Base-by-base conservation (phyloP, 2,797 vertebrate species). In the Betta splendens region DNA sequence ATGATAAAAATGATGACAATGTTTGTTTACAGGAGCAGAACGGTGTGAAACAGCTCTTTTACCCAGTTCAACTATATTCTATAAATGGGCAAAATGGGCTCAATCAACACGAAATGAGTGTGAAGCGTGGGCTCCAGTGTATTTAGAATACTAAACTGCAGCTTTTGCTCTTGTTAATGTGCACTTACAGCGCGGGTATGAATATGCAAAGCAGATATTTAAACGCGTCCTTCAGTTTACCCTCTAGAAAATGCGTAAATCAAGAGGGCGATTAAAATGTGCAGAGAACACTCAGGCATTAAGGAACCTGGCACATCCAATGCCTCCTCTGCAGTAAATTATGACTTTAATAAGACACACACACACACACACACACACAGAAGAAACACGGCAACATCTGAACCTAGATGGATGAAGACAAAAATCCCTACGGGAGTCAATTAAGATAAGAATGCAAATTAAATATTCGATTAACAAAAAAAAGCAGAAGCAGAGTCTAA, bases 351-450 rank as follows among this genome's bases (percentile, higher is more conserved):
- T 63, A 46, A 58, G 5, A 44, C 23, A 39, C 46, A 55, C 15
- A 10, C 23, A 25, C 51, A n/a, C 57, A 32, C 32, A 29, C 44
- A 38, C 48, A n/a, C 22, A 63, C 53, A 50, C 46, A 51, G 43
- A 22, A 46, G 44, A 65, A 56, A 11, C 28, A 68, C 21, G 53
- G 45, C 18, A 72, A 64, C n/a, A 65, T 50, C 40, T 10, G 7
- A 52, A 56, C 23, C 42, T 18, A 16, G 29, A 35, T 51, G 40
- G 29, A 72, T 33, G 18, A 46, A 17, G 11, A 25, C 68, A 79
- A 70, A 70, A 65, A 62, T 63, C 69, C 62, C 39, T 58, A 47
- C 54, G 45, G 53, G 22, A 75, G 38, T 49, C 64, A 63, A 58
- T 70, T 54, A 71, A 75, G 84, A 81, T 66, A 72, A 79, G 15